phyloP scores from a whole-genome alignment of 2,113 vertebrate genomes.

The Ploceus nigricollis region DNA sequence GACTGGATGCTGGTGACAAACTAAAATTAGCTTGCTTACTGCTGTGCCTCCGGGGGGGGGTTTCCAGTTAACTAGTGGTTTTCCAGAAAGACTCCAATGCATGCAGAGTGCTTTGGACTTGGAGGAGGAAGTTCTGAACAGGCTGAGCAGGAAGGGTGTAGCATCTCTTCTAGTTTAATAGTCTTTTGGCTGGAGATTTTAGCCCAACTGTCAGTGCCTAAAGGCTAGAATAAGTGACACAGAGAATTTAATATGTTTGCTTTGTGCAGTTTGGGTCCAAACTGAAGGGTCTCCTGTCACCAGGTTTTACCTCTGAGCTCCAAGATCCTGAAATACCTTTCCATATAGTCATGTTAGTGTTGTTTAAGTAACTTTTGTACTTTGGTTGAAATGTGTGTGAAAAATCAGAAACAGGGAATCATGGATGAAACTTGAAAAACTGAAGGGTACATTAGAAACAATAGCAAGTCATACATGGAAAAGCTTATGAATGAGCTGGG shows the following conservation, averaged over 20 bases:
- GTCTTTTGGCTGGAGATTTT: neutral
- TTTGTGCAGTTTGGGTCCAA: neutral
- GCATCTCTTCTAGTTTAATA: neutral
- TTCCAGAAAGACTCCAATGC: neutral
- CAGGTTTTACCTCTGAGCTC: neutral
- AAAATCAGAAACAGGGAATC: neutral
- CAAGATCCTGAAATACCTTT: neutral
- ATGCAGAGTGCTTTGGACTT: neutral
- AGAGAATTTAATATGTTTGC: neutral
- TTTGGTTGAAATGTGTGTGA: neutral
- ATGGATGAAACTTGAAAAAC: neutral
- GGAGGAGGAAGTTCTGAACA: slow-evolving; percentile 2
- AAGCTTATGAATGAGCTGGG: neutral
- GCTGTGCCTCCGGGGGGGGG: neutral
- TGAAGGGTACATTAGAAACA: neutral
- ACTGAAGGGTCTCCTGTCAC: neutral
- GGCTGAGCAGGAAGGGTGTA: slow-evolving; percentile 50
- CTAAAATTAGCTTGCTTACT: slow-evolving; percentile 24
- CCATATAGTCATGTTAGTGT: neutral
- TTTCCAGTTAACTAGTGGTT: neutral
- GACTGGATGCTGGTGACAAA: neutral
- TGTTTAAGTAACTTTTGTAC: neutral
- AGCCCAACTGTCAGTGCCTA: neutral
- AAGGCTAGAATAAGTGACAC: neutral
- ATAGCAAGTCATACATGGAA: neutral